Evolutionary conservation across 2,113 vertebrate genomes (phyloP).

Genomic region (Entomyzon cyanotis): DNA sequence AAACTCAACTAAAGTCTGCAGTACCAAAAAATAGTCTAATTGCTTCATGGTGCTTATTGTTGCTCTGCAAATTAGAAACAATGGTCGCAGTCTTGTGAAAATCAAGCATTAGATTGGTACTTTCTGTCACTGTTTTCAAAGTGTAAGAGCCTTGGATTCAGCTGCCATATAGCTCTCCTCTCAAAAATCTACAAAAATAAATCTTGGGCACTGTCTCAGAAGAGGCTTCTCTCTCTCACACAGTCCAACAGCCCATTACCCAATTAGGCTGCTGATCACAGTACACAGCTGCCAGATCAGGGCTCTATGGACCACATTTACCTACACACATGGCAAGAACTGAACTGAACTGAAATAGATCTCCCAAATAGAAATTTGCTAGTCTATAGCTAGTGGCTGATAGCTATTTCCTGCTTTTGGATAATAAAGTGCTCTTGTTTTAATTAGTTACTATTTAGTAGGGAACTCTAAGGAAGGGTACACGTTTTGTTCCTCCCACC

Average conservation of each 20-base stretch:
- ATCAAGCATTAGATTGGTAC: background rate
- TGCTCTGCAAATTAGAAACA: constrained; percentile 18
- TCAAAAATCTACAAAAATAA: constrained; percentile 75
- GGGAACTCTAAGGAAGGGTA: background rate
- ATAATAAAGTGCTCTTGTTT: constrained; percentile 71
- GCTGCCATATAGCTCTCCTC: background rate
- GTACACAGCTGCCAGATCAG: background rate
- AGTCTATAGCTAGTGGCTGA: background rate
- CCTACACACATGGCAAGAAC: background rate
- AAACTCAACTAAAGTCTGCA: constrained; percentile 32
- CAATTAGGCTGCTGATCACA: background rate
- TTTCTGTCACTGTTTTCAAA: background rate
- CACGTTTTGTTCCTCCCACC: background rate
- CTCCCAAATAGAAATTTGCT: constrained; percentile 11
- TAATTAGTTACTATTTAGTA: background rate
- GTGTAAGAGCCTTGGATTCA: background rate
- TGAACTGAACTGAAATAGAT: constrained; percentile 20
- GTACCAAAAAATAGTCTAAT: background rate
- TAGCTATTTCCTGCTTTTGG: constrained; percentile 10
- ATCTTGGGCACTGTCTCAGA: constrained; percentile 42
- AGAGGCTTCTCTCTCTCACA: constrained; percentile 8
- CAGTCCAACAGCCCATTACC: background rate
- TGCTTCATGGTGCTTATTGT: background rate
- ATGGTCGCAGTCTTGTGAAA: constrained; percentile 1
- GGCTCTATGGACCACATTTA: background rate